Conservation (phyloP, 2,797 vertebrate genomes). For the Spheniscus humboldti region DNA sequence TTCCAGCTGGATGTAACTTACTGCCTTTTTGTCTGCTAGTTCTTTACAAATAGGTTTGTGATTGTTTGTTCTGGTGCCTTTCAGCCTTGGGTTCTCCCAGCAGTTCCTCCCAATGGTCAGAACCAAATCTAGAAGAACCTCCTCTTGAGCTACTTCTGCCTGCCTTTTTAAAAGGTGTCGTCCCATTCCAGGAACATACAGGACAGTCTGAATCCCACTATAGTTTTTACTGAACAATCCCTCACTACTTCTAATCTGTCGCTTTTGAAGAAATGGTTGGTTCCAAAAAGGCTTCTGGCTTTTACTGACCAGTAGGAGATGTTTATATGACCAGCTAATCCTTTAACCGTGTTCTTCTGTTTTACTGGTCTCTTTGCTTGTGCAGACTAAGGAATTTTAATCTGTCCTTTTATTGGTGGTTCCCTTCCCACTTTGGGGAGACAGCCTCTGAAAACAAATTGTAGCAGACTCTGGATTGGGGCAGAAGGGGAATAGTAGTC, state of each 20-base stretch:
- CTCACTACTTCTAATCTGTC: background rate
- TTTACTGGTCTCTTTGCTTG: background rate
- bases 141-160: background rate
- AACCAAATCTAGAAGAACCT: background rate
- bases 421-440: background rate
- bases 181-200: background rate
- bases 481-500: background rate
- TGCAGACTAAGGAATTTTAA: background rate
- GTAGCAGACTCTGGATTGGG: background rate
- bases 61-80: background rate
- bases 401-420: background rate
- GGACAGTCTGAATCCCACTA: background rate
- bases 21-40: background rate
- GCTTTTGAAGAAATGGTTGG: background rate
- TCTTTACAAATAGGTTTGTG: background rate
- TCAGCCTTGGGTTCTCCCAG: background rate
- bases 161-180: background rate
- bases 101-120: background rate
- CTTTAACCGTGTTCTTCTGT: background rate
- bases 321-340: background rate
- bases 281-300: background rate
- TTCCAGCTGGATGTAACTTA: background rate
- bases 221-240: background rate
- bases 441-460: background rate
- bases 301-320: background rate